These are phyloP conservation scores for Sebastolobus alascanus DNA, from an alignment of 2,797 vertebrate genomes.

Conservation along the genomic window DNA sequence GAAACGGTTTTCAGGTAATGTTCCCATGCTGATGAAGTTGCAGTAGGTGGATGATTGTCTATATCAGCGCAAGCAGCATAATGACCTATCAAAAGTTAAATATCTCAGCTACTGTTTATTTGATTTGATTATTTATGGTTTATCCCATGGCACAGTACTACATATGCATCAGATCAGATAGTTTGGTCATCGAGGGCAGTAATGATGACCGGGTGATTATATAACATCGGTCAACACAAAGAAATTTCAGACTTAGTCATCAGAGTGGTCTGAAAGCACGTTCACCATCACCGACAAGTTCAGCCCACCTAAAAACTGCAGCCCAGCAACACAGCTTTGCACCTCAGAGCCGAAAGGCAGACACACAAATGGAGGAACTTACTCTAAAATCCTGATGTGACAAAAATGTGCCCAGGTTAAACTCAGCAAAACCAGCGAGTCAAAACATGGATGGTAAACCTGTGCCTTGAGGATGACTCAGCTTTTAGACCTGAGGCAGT, in stretches of 20 bases:
- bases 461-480: slow-evolving; percentile 41
- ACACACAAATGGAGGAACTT: neutral
- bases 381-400: slow-evolving; percentile 23
- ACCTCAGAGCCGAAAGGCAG: slow-evolving; percentile 16
- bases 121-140: neutral
- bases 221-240: slow-evolving; percentile 31
- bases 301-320: slow-evolving; percentile 48
- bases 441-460: slow-evolving; percentile 40
- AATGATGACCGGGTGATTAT: slow-evolving; percentile 36
- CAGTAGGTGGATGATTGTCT: slow-evolving; percentile 26
- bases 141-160: slow-evolving; percentile 11
- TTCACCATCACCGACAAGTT: neutral
- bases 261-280: slow-evolving; percentile 13
- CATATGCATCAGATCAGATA: slow-evolving; percentile 36
- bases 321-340: slow-evolving; percentile 12
- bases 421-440: slow-evolving; percentile 33
- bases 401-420: slow-evolving; percentile 16
- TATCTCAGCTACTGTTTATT: slow-evolving; percentile 30
- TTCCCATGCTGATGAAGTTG: slow-evolving; percentile 18
- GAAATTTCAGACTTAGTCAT: slow-evolving; percentile 46
- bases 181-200: slow-evolving; percentile 25
- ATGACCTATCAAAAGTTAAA: slow-evolving; percentile 23
- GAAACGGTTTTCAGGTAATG: neutral
- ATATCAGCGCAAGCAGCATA: slow-evolving; percentile 8
- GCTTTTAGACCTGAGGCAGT: slow-evolving; percentile 32